A percentile compares a stretch with the other conserved stretches of the same genome.
Conservation (phyloP, 2,113 vertebrate species). For the mouse (Mus musculus) region DNA sequence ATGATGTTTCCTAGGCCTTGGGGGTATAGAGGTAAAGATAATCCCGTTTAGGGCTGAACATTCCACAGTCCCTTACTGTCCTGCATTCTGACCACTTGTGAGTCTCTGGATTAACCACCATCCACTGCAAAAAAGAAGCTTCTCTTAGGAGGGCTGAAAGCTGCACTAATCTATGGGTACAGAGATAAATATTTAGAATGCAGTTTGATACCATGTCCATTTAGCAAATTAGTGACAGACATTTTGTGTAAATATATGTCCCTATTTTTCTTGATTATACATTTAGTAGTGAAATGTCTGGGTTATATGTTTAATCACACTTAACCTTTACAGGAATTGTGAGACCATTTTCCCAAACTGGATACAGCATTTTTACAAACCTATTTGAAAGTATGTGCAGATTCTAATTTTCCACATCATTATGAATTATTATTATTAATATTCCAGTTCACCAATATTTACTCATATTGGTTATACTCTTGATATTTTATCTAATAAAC, state of each 20-base stretch:
- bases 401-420: not conserved
- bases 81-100: not conserved
- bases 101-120: not conserved
- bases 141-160: not conserved
- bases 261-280: conserved; percentile 33
- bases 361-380: not conserved
- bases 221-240: not conserved
- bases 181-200: not conserved
- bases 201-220: not conserved
- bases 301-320: not conserved
- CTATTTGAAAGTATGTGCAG: not conserved
- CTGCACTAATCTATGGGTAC: not conserved
- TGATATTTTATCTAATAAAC: not conserved
- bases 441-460: not conserved
- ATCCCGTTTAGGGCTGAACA: not conserved
- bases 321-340: conserved; percentile 37
- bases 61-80: not conserved
- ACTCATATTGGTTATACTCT: not conserved
- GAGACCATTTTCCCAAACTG: conserved; percentile 50
- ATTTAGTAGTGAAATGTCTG: not conserved
- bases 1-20: not conserved
- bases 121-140: too few relatives aligned
- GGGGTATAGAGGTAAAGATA: not conserved
- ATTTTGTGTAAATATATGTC: not conserved
- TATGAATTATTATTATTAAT: conserved; percentile 1